Conservation (phyloP, 2,888 invertebrate genomes). For the Adelphocoris suturalis region DNA sequence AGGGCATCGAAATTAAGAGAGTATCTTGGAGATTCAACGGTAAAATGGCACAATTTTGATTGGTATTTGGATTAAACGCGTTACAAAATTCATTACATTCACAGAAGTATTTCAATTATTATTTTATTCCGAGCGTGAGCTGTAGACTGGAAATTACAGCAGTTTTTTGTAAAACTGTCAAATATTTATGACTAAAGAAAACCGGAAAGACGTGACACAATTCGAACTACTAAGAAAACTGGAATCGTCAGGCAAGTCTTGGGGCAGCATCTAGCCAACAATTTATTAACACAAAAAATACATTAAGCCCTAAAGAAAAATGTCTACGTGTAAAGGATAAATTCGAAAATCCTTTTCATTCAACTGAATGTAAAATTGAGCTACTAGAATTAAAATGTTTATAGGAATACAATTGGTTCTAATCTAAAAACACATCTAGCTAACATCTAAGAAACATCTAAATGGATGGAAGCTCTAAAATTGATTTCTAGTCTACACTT, state of each 20-base stretch:
- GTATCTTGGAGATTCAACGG: neutral
- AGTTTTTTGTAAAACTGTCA: no score
- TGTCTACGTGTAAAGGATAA: neutral
- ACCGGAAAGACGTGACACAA: no score
- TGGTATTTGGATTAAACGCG: no score
- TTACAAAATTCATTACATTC: no score
- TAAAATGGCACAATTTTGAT: neutral
- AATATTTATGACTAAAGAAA: no score
- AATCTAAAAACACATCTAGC: constrained; percentile 9
- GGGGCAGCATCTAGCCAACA: neutral
- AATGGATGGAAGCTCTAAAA: constrained; percentile 39
- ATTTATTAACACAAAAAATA: neutral
- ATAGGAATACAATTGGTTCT: constrained; percentile 27
- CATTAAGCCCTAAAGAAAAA: neutral
- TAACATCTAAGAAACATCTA: constrained; percentile 8
- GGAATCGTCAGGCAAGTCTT: neutral
- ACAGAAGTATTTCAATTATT: no score
- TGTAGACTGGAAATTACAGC: no score
- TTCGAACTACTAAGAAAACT: neutral
- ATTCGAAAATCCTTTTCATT: neutral
- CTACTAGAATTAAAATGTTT: neutral
- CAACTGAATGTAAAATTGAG: neutral
- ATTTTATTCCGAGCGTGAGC: no score
- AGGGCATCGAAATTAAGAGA: neutral
- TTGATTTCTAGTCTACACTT: constrained; percentile 34